These are phyloP conservation scores for Apodemia arnacis DNA, from an alignment of 2,888 invertebrate species.

Conservation along the genomic window DNA sequence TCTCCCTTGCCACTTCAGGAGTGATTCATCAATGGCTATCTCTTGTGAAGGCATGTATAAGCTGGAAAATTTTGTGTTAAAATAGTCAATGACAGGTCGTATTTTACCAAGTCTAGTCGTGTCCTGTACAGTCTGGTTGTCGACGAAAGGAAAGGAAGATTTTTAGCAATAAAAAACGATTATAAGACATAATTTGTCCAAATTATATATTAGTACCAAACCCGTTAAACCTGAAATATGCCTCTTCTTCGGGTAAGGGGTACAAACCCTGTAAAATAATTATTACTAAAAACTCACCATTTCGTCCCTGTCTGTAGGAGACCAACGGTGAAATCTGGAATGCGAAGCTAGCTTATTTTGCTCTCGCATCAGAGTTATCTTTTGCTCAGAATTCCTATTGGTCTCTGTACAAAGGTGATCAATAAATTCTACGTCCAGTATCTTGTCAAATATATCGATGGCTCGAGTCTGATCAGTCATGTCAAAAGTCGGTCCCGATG, in stretches of 20 bases:
- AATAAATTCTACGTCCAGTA: conserved; percentile 72
- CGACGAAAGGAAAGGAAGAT: conserved; percentile 68
- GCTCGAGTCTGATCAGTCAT: conserved; percentile 53
- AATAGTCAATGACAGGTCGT: conserved; percentile 68
- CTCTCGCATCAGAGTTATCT: conserved; percentile 41
- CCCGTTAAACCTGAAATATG: conserved; percentile 77
- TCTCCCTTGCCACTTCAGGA: conserved; percentile 82
- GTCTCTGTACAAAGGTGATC: conserved; percentile 69
- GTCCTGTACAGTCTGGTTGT: conserved; percentile 52
- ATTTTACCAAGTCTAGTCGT: conserved; percentile 76
- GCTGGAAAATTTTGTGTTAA: conserved; percentile 76
- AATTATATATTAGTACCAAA: conserved; percentile 78
- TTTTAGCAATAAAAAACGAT: conserved; percentile 76
- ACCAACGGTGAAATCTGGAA: conserved; percentile 55
- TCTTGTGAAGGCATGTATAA: conserved; percentile 77
- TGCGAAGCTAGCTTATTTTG: conserved; percentile 39
- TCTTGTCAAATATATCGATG: conserved; percentile 66
- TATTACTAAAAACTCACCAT: conserved; percentile 70
- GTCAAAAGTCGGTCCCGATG: conserved; percentile 76
- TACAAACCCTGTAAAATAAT: conserved; percentile 75
- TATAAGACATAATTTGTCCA: conserved; percentile 78
- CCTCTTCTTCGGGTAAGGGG: conserved; percentile 74
- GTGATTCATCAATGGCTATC: conserved; percentile 83
- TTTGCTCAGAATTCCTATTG: conserved; percentile 64
- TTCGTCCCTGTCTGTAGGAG: conserved; percentile 36